These are phyloP conservation scores for Uria lomvia DNA, from an alignment of 2,113 vertebrate genomes.

Conservation along the genomic window DNA sequence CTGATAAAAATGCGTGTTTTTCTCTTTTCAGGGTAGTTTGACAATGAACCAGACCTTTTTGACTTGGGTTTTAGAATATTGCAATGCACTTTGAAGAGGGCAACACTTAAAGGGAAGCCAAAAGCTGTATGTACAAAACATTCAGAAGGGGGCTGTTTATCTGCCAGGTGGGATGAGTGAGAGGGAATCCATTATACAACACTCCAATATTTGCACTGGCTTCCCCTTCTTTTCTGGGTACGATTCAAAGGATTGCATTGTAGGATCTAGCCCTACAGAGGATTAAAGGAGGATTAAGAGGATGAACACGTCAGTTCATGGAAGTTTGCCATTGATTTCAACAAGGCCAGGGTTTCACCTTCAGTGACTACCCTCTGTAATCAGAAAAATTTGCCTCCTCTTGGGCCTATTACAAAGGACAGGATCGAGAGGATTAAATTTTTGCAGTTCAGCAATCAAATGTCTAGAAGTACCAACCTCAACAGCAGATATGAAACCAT, in stretches of 20 bases:
- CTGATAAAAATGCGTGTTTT: background rate
- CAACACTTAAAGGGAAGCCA: background rate
- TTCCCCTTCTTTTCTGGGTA: background rate
- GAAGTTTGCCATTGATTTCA: conserved; percentile 18
- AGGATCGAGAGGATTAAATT: background rate
- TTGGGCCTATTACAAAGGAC: background rate
- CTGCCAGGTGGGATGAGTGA: background rate
- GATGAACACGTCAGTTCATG: background rate
- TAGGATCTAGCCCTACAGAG: background rate
- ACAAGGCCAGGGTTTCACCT: background rate
- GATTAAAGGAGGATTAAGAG: conserved; percentile 33
- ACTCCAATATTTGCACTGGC: background rate
- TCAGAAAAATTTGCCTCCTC: background rate
- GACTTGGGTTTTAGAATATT: background rate
- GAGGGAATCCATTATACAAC: background rate
- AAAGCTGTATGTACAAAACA: background rate
- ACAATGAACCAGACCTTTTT: background rate
- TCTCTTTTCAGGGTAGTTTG: background rate
- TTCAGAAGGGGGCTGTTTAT: background rate
- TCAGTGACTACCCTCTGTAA: background rate
- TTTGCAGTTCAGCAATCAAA: background rate
- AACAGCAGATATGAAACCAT: background rate
- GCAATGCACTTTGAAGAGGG: background rate
- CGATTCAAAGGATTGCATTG: background rate
- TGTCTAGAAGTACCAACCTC: background rate